Conservation (phyloP, 2,113 vertebrate genomes). For the Psettodes erumei region DNA sequence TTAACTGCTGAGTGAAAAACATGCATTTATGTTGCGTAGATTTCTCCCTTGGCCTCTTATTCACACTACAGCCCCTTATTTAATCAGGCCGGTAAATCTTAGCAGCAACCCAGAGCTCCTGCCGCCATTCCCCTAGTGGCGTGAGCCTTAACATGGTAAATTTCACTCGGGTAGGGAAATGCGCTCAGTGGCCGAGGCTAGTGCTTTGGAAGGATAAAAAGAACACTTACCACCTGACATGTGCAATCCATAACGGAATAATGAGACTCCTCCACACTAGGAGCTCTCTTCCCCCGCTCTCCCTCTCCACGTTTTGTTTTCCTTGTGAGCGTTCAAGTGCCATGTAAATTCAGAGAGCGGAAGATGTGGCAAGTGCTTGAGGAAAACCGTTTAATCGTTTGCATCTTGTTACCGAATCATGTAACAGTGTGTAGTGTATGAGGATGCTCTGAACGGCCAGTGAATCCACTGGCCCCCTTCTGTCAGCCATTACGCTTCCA, state of each 20-base stretch:
- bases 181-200: constrained; percentile 69
- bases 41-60: constrained; percentile 73
- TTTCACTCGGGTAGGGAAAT: constrained; percentile 79
- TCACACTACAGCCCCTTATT: constrained; percentile 77
- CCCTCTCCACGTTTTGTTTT: constrained; percentile 64
- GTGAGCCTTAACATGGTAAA: constrained; percentile 80
- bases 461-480: constrained; percentile 38
- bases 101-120: constrained; percentile 59
- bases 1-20: constrained; percentile 64
- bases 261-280: constrained; percentile 78
- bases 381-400: constrained; percentile 62
- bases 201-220: constrained; percentile 81
- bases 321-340: constrained; percentile 66
- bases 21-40: constrained; percentile 68
- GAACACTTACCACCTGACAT: constrained; percentile 82
- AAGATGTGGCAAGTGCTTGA: constrained; percentile 65
- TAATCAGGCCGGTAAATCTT: constrained; percentile 83
- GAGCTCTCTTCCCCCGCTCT: constrained; percentile 49
- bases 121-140: constrained; percentile 72
- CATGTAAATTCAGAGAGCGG: constrained; percentile 75
- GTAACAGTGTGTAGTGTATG: constrained; percentile 48
- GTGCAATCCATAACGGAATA: constrained; percentile 84
- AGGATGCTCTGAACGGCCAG: constrained; percentile 41
- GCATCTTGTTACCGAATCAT: constrained; percentile 56
- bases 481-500: constrained; percentile 32